phyloP scores from a whole-genome alignment of 1,140 invertebrate genomes.

The Ephestia elutella region DNA sequence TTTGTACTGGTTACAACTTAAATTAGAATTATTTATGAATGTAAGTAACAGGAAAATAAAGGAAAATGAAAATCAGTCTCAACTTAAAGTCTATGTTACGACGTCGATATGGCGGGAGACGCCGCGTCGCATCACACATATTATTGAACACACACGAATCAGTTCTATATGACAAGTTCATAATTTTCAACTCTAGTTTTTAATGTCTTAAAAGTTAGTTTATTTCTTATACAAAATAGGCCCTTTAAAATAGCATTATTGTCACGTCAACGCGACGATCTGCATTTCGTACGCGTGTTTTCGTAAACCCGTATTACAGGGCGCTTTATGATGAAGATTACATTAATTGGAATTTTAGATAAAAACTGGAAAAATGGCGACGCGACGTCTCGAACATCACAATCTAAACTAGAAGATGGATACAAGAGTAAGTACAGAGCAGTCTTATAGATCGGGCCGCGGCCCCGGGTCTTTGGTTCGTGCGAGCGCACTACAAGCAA shows the following conservation, averaged over 20 bases:
- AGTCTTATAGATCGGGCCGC: slow-evolving; percentile 5
- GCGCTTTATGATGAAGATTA: too few relatives aligned
- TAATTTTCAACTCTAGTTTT: too few relatives aligned
- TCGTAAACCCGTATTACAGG: too few relatives aligned
- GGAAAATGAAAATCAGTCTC: slow-evolving; percentile 32
- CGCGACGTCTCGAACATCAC: not conserved
- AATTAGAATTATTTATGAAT: slow-evolving; percentile 13
- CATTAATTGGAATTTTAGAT: not conserved
- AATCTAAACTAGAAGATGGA: not conserved
- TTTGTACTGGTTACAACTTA: slow-evolving; percentile 36
- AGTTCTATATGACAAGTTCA: too few relatives aligned
- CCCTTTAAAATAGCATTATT: too few relatives aligned
- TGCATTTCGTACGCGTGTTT: too few relatives aligned
- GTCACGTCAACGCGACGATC: too few relatives aligned
- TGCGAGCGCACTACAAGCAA: not conserved
- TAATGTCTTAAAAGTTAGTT: too few relatives aligned
- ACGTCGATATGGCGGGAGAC: not conserved
- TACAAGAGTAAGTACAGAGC: not conserved
- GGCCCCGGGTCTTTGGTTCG: slow-evolving; percentile 6
- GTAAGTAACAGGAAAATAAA: slow-evolving; percentile 22
- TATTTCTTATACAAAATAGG: too few relatives aligned
- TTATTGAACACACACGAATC: slow-evolving; percentile 10
- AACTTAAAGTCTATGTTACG: slow-evolving; percentile 20
- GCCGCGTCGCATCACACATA: slow-evolving; percentile 6
- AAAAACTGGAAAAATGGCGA: not conserved